Conservation (phyloP, 2,797 vertebrate species). For the Furcifer pardalis region DNA sequence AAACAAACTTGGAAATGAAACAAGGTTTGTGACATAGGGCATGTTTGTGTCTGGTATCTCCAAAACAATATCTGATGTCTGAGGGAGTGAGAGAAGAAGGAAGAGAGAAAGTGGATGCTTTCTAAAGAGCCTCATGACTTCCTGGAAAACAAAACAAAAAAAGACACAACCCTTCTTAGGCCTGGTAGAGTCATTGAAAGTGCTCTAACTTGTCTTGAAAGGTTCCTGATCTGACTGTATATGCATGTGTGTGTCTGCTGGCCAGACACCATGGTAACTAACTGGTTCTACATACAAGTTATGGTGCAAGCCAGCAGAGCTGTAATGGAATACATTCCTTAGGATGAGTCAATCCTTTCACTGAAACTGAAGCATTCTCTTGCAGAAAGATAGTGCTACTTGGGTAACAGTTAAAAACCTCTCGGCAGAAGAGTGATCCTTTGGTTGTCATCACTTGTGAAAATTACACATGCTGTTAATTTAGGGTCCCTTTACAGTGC, state of each 20-base stretch:
- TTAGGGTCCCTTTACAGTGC: conserved; percentile 3
- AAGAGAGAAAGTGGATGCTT: neutral
- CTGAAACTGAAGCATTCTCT: conserved; percentile 74
- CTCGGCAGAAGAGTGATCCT: conserved; percentile 50
- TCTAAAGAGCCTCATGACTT: neutral
- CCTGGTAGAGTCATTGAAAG: conserved; percentile 40
- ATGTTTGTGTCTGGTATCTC: neutral
- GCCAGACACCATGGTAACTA: conserved; percentile 70
- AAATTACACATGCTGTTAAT: conserved; percentile 39
- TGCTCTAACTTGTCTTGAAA: conserved; percentile 63
- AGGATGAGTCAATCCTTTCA: conserved; percentile 75
- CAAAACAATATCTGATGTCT: conserved; percentile 44
- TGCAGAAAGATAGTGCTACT: conserved; percentile 68
- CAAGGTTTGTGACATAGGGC: conserved; percentile 2
- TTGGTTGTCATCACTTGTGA: conserved; percentile 40
- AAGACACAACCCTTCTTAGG: neutral
- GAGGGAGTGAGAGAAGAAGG: neutral
- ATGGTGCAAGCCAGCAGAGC: conserved; percentile 70
- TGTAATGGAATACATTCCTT: conserved; percentile 85
- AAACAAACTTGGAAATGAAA: conserved; percentile 12
- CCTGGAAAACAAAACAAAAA: conserved; percentile 6
- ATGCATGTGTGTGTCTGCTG: conserved; percentile 72
- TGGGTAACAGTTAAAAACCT: conserved; percentile 58
- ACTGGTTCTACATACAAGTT: conserved; percentile 71
- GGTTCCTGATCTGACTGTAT: conserved; percentile 39